Conservation (phyloP, 2,797 vertebrate species). For the Loriculus beryllinus region DNA sequence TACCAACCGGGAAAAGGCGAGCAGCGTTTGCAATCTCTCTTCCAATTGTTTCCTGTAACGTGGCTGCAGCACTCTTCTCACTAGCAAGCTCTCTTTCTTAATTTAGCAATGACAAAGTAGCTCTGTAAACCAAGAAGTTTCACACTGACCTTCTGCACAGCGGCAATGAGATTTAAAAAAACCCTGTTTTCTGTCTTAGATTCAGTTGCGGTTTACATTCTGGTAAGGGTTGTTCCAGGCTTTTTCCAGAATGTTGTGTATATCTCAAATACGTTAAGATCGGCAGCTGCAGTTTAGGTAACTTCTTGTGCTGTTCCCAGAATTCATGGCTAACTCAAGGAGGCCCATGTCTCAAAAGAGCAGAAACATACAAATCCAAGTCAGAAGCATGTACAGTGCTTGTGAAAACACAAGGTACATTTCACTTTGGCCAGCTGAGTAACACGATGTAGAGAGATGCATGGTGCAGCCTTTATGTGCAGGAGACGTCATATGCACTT, state of each 20-base stretch:
- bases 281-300: neutral
- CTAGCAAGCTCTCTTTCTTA: neutral
- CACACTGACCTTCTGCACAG: neutral
- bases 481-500: neutral
- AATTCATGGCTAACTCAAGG: neutral
- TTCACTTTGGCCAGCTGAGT: neutral
- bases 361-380: neutral
- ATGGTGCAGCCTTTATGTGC: neutral
- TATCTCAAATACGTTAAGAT: neutral
- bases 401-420: neutral
- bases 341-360: neutral
- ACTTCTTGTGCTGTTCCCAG: neutral
- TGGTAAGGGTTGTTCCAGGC: neutral
- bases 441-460: neutral
- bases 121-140: neutral
- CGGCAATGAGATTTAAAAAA: neutral
- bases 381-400: neutral
- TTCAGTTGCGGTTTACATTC: neutral
- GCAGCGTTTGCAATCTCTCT: neutral
- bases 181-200: accelerated
- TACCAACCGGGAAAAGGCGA: neutral
- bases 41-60: neutral
- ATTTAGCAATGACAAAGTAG: neutral
- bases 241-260: neutral
- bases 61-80: neutral